These are phyloP conservation scores for Monoplex corrugatus DNA, from an alignment of 2,888 invertebrate species.

Conservation along the genomic window DNA sequence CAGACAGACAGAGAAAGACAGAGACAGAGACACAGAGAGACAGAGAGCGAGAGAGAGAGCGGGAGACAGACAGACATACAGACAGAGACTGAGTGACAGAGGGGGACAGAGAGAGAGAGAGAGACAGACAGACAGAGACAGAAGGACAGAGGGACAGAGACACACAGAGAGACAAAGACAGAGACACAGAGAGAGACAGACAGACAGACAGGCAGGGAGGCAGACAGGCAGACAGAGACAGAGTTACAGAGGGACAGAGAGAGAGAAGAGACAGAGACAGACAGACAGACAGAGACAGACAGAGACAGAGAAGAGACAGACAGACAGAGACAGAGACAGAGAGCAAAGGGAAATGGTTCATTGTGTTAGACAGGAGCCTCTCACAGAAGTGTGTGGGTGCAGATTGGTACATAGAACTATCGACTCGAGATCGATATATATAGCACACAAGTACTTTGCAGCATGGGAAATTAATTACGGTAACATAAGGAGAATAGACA, in stretches of 20 bases:
- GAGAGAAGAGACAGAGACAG: not conserved
- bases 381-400: no score
- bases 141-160: no score
- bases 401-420: no score
- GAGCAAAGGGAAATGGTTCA: not conserved
- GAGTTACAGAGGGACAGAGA: no score
- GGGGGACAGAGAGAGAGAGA: not conserved
- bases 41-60: not conserved
- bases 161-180: not conserved
- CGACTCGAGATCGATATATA: no score
- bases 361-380: no score
- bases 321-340: not conserved
- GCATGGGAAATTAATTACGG: no score
- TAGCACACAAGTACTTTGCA: no score
- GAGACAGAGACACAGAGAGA: not conserved
- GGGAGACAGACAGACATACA: not conserved
- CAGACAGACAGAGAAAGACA: conserved; percentile 6
- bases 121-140: not conserved
- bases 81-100: no score
- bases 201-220: not conserved
- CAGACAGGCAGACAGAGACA: not conserved
- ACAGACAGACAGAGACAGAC: conserved; percentile 34
- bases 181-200: not conserved
- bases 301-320: not conserved
- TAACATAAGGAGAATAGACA: conserved; percentile 30